Evolutionary conservation across 1,140 invertebrate genomes (phyloP).

Genomic region (Sarcophaga bullata): DNA sequence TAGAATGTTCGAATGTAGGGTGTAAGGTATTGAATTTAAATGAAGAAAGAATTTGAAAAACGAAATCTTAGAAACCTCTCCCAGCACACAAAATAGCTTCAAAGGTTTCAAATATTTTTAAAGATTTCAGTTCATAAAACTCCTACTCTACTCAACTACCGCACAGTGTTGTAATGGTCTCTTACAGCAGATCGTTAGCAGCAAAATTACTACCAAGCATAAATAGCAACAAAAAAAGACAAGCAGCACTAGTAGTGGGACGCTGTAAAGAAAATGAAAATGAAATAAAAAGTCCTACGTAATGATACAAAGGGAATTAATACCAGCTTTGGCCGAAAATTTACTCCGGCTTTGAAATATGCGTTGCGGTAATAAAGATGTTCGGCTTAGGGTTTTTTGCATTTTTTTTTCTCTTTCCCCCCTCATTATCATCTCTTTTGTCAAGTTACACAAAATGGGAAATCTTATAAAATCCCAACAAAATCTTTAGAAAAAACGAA

Average conservation of each 20-base stretch:
- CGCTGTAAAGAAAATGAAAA: too few relatives aligned
- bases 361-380: slow-evolving; percentile 8
- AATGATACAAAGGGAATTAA: not conserved
- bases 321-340: not conserved
- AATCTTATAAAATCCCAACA: not conserved
- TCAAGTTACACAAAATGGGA: not conserved
- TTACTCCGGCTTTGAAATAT: not conserved
- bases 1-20: not conserved
- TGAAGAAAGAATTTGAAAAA: too few relatives aligned
- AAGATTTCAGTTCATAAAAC: not conserved
- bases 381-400: not conserved
- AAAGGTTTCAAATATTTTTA: too few relatives aligned
- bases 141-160: not conserved
- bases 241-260: too few relatives aligned
- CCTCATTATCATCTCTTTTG: not conserved
- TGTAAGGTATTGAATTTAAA: too few relatives aligned
- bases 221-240: not conserved
- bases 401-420: not conserved
- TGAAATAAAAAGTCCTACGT: too few relatives aligned
- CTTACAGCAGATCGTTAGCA: not conserved
- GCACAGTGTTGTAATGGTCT: not conserved
- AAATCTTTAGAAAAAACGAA: not conserved
- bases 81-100: too few relatives aligned
- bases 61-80: too few relatives aligned
- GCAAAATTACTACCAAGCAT: not conserved